Base-by-base conservation (phyloP, 2,797 vertebrate genomes). In the Poecilia wingei region DNA sequence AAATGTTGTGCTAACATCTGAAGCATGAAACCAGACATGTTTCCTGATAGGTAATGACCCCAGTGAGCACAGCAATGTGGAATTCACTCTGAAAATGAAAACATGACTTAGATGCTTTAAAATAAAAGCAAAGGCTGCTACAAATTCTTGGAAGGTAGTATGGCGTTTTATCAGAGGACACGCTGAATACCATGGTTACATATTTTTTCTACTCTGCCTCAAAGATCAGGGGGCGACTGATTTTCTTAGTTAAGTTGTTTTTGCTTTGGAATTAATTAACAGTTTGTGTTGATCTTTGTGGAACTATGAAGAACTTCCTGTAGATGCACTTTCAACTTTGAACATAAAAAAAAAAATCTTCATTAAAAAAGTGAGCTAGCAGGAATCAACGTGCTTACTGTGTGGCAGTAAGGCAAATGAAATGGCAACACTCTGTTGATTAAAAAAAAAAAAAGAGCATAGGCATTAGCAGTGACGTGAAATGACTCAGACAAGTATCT, bases 401-500 rank as follows among this genome's bases (percentile, higher is more conserved):
- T 68, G 20, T 25, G 36, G 64, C 18, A 22, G 20, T 13, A 43
- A 66, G 22, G 18, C 33, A 36, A 66, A 39, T 18, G 3, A 69
- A 69, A 69, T n/a, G 13, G 39, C 9, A 69, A 39, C 36, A 69
- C 22, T 43, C 13, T 41, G 66, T 25, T 43, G 22, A 43, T 41
- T 66, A 5, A 16, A 47, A 47, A 47, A 47, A 45, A 45, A n/a
- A 69, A 46, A 28, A 4, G 25, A 45, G 13, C 6, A 28, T 18
- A 46, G 4, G 68, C 1, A 16, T 71, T 16, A 71, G 22, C 12
- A 16, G 68, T 70, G 68, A 71, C 43, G 43, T 46, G 25, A 71
- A 31, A 71, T 46, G 41, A 71, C n/a, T 46, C 68, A 46, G 68
- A 70, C n/a, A 70, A 46, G 43, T 46, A 70, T 46, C 68, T 3